Percentiles rank a stretch among this genome's conserved stretches.
phyloP scores from a whole-genome alignment of 1,140 invertebrate genomes.

The Zelostemma sp. region DNA sequence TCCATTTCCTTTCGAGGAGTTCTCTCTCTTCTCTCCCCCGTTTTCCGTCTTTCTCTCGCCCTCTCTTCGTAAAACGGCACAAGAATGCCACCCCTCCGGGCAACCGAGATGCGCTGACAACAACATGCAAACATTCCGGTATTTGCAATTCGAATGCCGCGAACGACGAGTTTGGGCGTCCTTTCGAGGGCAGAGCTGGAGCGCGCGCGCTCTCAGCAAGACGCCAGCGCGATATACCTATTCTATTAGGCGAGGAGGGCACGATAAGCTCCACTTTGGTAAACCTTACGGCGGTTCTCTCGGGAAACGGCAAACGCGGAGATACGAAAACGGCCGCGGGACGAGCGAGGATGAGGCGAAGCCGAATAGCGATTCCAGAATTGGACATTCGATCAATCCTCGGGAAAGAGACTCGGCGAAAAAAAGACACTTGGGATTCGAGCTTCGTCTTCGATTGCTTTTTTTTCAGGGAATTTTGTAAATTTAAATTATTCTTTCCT shows the following conservation, averaged over 20 bases:
- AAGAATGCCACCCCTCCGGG: slow-evolving; percentile 26
- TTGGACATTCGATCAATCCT: slow-evolving; percentile 36
- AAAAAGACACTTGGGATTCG: not conserved
- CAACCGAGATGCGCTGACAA: slow-evolving; percentile 65
- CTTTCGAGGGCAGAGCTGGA: slow-evolving; percentile 22
- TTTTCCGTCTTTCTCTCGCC: slow-evolving; percentile 13
- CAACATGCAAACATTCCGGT: slow-evolving; percentile 71
- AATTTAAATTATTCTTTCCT: too few species aligned
- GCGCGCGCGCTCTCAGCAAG: slow-evolving; percentile 21
- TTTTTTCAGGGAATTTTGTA: not conserved
- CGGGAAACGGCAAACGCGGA: slow-evolving; percentile 39
- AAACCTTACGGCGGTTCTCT: slow-evolving; percentile 43
- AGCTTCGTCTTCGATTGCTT: not conserved
- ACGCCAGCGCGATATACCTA: slow-evolving; percentile 40
- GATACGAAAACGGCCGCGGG: slow-evolving; percentile 29
- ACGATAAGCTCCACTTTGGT: slow-evolving; percentile 61
- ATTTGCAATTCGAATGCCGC: slow-evolving; percentile 71
- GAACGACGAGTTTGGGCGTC: slow-evolving; percentile 46
- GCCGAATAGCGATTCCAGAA: slow-evolving; percentile 35
- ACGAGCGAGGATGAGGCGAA: slow-evolving; percentile 23
- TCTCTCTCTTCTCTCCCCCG: slow-evolving; percentile 27
- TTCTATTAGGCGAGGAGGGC: slow-evolving; percentile 55
- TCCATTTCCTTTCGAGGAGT: slow-evolving; percentile 65
- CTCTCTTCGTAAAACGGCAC: slow-evolving; percentile 7
- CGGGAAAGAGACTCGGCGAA: not conserved